Evolutionary conservation across 2,113 vertebrate species (phyloP), one percentile per base, ranked within the genome.

Genomic region (Pundamilia nyererei): DNA sequence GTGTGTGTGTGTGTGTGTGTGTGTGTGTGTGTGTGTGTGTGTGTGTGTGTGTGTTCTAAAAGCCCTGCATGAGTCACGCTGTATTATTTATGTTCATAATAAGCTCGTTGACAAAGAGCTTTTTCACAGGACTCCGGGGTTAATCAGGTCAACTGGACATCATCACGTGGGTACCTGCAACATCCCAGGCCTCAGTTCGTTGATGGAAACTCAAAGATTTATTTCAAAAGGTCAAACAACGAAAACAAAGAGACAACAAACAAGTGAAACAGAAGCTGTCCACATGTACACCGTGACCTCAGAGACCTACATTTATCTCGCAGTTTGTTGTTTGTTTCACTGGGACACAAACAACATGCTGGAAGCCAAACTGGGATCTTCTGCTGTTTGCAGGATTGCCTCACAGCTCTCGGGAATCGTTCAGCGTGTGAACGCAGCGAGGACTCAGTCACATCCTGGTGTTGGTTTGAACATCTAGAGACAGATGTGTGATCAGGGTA

Each of bases 141-240:
- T 31, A 17, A 33, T 58, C 56, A 17, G 58, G 56, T 60, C 26
- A 17, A 1, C 56, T 31, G 26, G 58, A 19, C 29, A 33, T 10
- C 29, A 2, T 60, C 56, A 33, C 2, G 15, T 53, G 51, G 51
- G 19, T 9, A 4, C 58, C 58, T 19, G 58, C 15, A 17, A 19
- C 29, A 6, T 11, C 29, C 14, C 15, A 3, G 29, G 0, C 5
- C 29, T 33, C 9, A 6, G 29, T 0, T 1, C 6, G 29, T 19
- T 60, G 56, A 60, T 33, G 15, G 29, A 60, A 60, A 60, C 9
- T 33, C 58, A 62, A 62, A 62, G 29, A 62, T 62, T 62, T 10
- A 33, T 33, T 58, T 11, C 0, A 19, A 60, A 60, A 62, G 58
- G 8, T 6, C 56, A 3, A 33, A 60, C 56, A 60, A 17, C 0